phyloP scores from a whole-genome alignment of 2,888 invertebrate species.

The Plutella xylostella region DNA sequence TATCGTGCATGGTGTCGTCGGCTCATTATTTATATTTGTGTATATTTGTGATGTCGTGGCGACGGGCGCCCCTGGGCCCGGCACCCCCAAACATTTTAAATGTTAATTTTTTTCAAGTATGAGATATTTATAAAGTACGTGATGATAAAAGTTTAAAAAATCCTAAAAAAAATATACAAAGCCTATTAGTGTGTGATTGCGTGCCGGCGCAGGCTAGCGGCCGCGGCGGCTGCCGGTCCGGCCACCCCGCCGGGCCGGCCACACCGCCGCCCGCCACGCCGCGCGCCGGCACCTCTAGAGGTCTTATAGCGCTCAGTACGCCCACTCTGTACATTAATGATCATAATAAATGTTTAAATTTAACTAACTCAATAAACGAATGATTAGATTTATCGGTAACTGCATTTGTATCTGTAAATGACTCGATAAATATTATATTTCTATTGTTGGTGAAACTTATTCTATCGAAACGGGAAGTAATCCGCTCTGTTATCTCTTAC shows the following conservation, averaged over 20 bases:
- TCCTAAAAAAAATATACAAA: slow-evolving; percentile 41
- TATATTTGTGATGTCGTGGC: slow-evolving; percentile 27
- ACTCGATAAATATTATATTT: slow-evolving; percentile 66
- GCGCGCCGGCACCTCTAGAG: neutral
- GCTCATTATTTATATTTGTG: slow-evolving; percentile 49
- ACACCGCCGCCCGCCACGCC: slow-evolving; percentile 18
- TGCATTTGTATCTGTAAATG: slow-evolving; percentile 66
- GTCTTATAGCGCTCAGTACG: slow-evolving; percentile 9
- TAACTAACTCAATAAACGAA: slow-evolving; percentile 62
- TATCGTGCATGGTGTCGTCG: slow-evolving; percentile 42
- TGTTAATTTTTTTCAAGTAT: slow-evolving; percentile 68
- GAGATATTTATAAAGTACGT: slow-evolving; percentile 67
- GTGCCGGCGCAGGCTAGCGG: neutral
- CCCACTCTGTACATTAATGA: slow-evolving; percentile 40
- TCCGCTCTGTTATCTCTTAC: slow-evolving; percentile 64
- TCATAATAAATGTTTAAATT: slow-evolving; percentile 56
- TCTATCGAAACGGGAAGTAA: slow-evolving; percentile 57
- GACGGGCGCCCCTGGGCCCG: slow-evolving; percentile 9
- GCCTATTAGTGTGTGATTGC: slow-evolving; percentile 7
- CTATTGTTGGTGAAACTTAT: slow-evolving; percentile 63
- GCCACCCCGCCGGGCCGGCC: slow-evolving; percentile 18
- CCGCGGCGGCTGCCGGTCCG: neutral
- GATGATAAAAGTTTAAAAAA: slow-evolving; percentile 53
- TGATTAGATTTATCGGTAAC: slow-evolving; percentile 64
- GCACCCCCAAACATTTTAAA: slow-evolving; percentile 49